phyloP scores from a whole-genome alignment of 1,140 invertebrate species.

The Cyphomyrmex costatus region DNA sequence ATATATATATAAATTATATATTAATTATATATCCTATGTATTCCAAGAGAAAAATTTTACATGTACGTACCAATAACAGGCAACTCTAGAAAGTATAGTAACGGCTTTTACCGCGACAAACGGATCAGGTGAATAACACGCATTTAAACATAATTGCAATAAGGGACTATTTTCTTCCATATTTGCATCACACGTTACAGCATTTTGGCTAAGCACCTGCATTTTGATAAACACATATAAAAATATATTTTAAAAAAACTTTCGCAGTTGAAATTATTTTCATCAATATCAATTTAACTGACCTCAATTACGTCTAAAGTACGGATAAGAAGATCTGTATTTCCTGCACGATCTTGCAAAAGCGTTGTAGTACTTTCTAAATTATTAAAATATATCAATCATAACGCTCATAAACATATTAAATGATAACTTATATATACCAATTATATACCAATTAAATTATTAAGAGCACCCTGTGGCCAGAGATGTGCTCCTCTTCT shows the following conservation, averaged over 20 bases:
- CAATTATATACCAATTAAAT: constrained; percentile 86
- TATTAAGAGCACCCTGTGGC: constrained; percentile 90
- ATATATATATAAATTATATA: no score
- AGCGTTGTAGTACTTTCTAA: constrained; percentile 83
- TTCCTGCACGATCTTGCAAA: constrained; percentile 82
- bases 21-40: neutral
- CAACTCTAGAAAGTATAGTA: constrained; percentile 89
- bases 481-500: constrained; percentile 93
- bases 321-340: constrained; percentile 82
- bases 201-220: constrained; percentile 84
- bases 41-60: constrained; percentile 28
- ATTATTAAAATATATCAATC: constrained; percentile 64
- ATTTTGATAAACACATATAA: constrained; percentile 33
- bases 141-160: constrained; percentile 83
- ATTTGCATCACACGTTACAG: constrained; percentile 85
- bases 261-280: neutral
- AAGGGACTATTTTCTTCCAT: constrained; percentile 84
- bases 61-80: constrained; percentile 88
- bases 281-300: constrained; percentile 42
- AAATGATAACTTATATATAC: constrained; percentile 36
- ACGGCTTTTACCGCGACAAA: constrained; percentile 90
- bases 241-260: constrained; percentile 25
- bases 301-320: constrained; percentile 86
- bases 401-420: neutral
- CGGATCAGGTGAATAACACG: constrained; percentile 89